Base-by-base conservation (phyloP, 2,888 invertebrate genomes). In the Catonia carolina region DNA sequence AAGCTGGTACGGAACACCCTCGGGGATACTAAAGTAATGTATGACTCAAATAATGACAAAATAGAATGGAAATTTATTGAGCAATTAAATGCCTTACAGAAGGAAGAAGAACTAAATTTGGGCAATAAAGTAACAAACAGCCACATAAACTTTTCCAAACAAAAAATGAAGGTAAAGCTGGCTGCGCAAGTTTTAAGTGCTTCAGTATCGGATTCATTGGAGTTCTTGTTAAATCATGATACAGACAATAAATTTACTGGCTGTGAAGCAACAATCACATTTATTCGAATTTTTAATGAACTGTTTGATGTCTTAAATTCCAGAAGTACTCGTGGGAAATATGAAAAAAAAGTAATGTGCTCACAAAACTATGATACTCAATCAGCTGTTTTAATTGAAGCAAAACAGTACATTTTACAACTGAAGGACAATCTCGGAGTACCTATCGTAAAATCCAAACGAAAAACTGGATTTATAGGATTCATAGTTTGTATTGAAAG, bases 1-100 rank as follows among this genome's bases (percentile, higher is more conserved):
- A 61, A 61, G 37, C 52, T 62, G 31, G 59, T 63, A 0, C 42
- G 62, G 18, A 63, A 63, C 53, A 23, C 58, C 7, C 42, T 63
- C 8, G 59, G 41, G 12, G 48, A 53, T n/a, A 12, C 41, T 1
- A 15, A 50, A 56, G 7, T 12, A 45, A 17, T 62, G 2, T 15
- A 42, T 10, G 49, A 62, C 33, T 41, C 22, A 15, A 20, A 53
- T 37, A 45, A 45, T 10, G 42, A 51, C 15, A 10, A 45, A 18
- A 48, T 60, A 20, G 12, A 49, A 8, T 61, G 62, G 62, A 37
- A 56, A n/a, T 59, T 52, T 42, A 55, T 63, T 41, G 48, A 53
- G 27, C 14, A 56, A 41, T 49, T 63, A 36, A 27, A 59, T 45
- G 39, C 62, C 23, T 12, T 56, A 22, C 61, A 63, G 50, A 45